phyloP scores from a whole-genome alignment of 2,888 invertebrate species.

The Myopa tessellatipennis region DNA sequence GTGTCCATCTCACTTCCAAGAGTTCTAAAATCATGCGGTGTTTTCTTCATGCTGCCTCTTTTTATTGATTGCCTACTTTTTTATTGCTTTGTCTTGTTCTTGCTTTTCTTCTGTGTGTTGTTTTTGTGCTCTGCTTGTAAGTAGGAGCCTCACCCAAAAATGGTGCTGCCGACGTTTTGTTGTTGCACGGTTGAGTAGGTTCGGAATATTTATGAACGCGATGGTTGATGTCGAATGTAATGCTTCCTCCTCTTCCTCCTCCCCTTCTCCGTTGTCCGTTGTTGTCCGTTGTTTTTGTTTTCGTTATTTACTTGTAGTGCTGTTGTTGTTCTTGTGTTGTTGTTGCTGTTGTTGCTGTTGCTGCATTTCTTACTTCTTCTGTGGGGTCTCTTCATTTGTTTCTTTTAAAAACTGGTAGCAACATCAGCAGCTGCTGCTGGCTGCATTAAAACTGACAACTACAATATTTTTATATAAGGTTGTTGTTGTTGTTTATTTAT shows the following conservation, averaged over 20 bases:
- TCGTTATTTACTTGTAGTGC: neutral
- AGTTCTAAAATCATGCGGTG: too few relatives aligned
- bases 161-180: neutral
- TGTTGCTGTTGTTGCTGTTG: conserved; percentile 24
- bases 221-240: too few relatives aligned
- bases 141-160: conserved; percentile 15
- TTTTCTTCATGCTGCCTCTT: neutral
- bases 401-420: too few relatives aligned
- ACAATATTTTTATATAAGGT: conserved; percentile 3
- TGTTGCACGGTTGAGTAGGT: neutral
- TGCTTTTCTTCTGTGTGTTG: neutral
- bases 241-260: too few relatives aligned
- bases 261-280: too few relatives aligned
- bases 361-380: conserved; percentile 14
- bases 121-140: neutral
- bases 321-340: neutral
- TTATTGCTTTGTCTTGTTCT: neutral
- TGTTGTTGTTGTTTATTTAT: conserved; percentile 27
- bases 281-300: too few relatives aligned
- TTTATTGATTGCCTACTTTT: neutral
- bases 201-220: neutral
- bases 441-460: conserved; percentile 40
- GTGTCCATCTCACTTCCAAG: too few relatives aligned
- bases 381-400: conserved; percentile 32
- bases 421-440: conserved; percentile 20